Conservation (phyloP, 92 coral and sea anemone species). For the Galaxea fascicularis region DNA sequence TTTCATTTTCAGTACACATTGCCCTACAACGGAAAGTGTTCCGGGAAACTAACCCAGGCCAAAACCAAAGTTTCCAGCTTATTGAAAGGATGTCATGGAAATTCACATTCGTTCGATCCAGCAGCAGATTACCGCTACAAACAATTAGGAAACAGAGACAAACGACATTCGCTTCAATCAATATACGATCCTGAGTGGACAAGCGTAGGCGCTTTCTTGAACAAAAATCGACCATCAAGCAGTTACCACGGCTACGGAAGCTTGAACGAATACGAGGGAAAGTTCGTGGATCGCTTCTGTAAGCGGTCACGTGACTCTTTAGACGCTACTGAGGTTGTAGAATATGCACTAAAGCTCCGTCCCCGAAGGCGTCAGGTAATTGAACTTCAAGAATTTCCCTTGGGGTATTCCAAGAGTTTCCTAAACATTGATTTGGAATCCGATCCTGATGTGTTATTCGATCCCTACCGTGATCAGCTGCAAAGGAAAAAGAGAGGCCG, state of each 20-base stretch:
- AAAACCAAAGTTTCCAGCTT: conserved; percentile 28
- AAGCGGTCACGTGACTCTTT: conserved; percentile 52
- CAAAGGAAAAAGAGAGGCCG: not conserved
- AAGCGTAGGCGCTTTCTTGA: conserved; percentile 47
- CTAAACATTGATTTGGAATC: conserved; percentile 47
- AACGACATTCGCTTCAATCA: conserved; percentile 25
- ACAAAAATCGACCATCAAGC: conserved; percentile 18
- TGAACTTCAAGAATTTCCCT: conserved; percentile 54
- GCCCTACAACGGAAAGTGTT: not conserved
- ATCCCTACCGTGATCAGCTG: conserved; percentile 38
- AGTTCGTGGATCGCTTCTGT: conserved; percentile 47
- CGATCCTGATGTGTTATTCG: conserved; percentile 47
- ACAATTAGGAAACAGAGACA: conserved; percentile 22
- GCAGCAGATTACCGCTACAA: conserved; percentile 23
- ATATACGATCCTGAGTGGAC: conserved; percentile 53
- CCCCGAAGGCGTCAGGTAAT: conserved; percentile 52
- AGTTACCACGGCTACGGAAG: conserved; percentile 39
- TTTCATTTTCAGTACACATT: conserved; percentile 10
- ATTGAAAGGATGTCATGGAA: conserved; percentile 8
- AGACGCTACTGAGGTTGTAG: conserved; percentile 23
- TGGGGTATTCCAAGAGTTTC: conserved; percentile 48
- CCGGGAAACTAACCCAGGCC: conserved; percentile 25
- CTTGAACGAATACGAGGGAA: conserved; percentile 24
- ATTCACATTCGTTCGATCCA: not conserved
- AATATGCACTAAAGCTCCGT: conserved; percentile 38